Evolutionary conservation across 2,888 invertebrate species (phyloP).

Genomic region (Agrochola macilenta): DNA sequence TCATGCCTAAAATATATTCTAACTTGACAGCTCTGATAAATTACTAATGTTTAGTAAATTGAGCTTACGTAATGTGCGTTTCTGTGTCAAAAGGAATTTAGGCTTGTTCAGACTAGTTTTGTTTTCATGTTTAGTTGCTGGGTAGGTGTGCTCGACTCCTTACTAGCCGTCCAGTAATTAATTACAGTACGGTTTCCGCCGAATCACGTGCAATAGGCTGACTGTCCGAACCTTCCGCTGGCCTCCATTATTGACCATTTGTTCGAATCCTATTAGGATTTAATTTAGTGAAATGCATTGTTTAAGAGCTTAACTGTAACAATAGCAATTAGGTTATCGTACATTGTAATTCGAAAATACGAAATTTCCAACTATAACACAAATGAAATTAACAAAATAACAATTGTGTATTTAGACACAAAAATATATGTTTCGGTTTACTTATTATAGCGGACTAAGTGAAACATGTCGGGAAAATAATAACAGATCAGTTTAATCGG

Average conservation of each 20-base stretch:
- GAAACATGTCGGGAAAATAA: constrained; percentile 77
- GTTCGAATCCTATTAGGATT: constrained; percentile 53
- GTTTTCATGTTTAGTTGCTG: constrained; percentile 49
- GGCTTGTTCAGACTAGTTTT: constrained; percentile 45
- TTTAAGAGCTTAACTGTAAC: not conserved
- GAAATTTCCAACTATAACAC: not conserved
- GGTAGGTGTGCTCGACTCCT: constrained; percentile 68
- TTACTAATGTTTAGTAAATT: constrained; percentile 59
- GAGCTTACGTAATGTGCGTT: constrained; percentile 46
- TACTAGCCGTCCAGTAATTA: constrained; percentile 73
- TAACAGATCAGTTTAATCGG: constrained; percentile 81
- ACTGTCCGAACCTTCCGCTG: constrained; percentile 72
- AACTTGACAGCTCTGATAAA: constrained; percentile 60
- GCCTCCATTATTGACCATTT: constrained; percentile 70
- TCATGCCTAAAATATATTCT: constrained; percentile 27
- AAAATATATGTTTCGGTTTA: constrained; percentile 44
- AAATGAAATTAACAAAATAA: constrained; percentile 3
- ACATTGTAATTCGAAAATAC: not conserved
- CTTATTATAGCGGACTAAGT: constrained; percentile 49
- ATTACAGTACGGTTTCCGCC: constrained; percentile 76
- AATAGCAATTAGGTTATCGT: not conserved
- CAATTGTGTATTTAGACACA: constrained; percentile 31
- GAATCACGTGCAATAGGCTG: constrained; percentile 77
- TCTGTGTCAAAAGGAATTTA: constrained; percentile 40
- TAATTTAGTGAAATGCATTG: constrained; percentile 27